A percentile compares a stretch with the other conserved stretches of the same genome.
phyloP scores from a whole-genome alignment of 2,113 vertebrate species.

The Azemiops feae region DNA sequence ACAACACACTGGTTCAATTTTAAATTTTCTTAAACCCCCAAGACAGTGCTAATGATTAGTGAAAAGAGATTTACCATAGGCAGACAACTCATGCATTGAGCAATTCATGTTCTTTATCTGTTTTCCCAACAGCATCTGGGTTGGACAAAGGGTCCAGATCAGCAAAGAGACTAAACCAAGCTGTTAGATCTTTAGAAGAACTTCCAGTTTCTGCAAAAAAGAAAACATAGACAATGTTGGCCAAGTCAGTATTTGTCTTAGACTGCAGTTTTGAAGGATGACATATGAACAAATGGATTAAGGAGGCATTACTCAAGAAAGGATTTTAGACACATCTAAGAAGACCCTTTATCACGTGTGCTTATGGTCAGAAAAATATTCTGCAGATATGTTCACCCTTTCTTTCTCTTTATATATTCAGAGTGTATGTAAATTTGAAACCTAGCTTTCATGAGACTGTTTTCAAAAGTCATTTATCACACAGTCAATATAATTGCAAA shows the following conservation, averaged over 20 bases:
- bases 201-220: constrained; percentile 73
- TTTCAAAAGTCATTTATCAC: background rate
- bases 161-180: constrained; percentile 96
- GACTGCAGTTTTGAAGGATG: constrained; percentile 44
- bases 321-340: background rate
- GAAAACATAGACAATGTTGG: background rate
- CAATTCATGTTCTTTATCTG: constrained; percentile 86
- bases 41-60: constrained; percentile 41
- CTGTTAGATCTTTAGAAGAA: constrained; percentile 81
- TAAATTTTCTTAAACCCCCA: constrained; percentile 22
- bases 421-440: background rate
- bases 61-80: constrained; percentile 48
- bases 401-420: constrained; percentile 1
- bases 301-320: constrained; percentile 19
- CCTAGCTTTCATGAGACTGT: background rate
- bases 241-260: background rate
- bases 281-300: constrained; percentile 4
- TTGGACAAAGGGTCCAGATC: constrained; percentile 95
- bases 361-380: constrained; percentile 13
- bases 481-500: background rate
- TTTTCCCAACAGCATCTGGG: constrained; percentile 90
- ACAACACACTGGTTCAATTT: constrained; percentile 56
- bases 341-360: constrained; percentile 29
- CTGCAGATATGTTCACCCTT: background rate
- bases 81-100: constrained; percentile 82